phyloP scores from a whole-genome alignment of 2,797 vertebrate species.

The Pantherophis alleghaniensis region DNA sequence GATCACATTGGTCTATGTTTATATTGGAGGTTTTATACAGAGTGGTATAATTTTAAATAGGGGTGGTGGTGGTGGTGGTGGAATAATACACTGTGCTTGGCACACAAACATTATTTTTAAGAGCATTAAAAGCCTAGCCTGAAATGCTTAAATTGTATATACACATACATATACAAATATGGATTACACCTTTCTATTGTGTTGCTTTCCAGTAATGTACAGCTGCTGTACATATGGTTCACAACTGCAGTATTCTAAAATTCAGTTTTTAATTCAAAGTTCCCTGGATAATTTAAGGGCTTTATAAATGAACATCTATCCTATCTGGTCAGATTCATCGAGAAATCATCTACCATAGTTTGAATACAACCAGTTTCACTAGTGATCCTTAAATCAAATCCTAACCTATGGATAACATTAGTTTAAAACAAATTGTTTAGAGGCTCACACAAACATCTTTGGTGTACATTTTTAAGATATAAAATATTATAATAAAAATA shows the following conservation, averaged over 20 bases:
- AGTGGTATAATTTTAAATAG: conserved; percentile 47
- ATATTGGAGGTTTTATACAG: conserved; percentile 51
- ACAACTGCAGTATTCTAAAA: conserved; percentile 30
- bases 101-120: conserved; percentile 75
- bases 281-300: conserved; percentile 42
- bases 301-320: conserved; percentile 34
- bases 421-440: conserved; percentile 76
- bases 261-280: conserved; percentile 33
- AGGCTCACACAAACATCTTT: conserved; percentile 86
- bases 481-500: conserved; percentile 85
- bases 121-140: conserved; percentile 74
- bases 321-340: conserved; percentile 46
- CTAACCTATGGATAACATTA: conserved; percentile 71
- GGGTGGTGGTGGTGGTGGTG: background rate
- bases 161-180: conserved; percentile 60
- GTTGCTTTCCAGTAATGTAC: conserved; percentile 69
- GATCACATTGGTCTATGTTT: conserved; percentile 52
- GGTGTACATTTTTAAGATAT: conserved; percentile 83
- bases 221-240: conserved; percentile 67
- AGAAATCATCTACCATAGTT: conserved; percentile 47
- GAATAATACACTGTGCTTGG: conserved; percentile 73
- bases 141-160: conserved; percentile 77
- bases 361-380: conserved; percentile 56
- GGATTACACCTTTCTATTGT: conserved; percentile 60
- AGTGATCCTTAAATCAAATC: conserved; percentile 62